Evolutionary conservation across 1,140 invertebrate genomes (phyloP), one percentile per base, ranked within the genome.

Genomic region (Drosophila bocki): DNA sequence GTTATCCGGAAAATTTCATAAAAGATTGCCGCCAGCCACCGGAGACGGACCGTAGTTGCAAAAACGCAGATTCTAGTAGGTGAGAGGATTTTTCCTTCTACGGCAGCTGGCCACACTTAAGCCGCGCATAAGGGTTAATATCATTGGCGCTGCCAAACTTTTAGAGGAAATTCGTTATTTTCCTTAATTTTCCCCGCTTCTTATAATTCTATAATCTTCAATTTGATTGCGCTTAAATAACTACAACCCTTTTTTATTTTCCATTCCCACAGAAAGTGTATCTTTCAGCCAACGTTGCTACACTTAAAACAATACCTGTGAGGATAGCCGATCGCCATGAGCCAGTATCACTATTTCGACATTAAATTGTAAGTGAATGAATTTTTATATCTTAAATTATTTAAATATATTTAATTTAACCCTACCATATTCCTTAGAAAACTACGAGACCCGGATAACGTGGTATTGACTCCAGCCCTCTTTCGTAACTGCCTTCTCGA

Each of bases 401-500:
- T 48, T 29, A 4, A 29, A 37, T 15, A 13, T 17, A 0, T 13
- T 45, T 2, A 32, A 26, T 35, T 58, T 74, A 9, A 32, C 54
- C 7, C 7, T 5, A 8, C 7, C 1, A 29, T 32, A 32, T 32
- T 41, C 0, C 71, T 77, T 81, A 95, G 95, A 79, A 93, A 94
- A 78, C 77, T 95, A 48, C 75, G 80, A 12, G 78, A 92, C 29
- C 81, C 92, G 15, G 68, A 92, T 22, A 68, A 91, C 11, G 74
- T 82, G 13, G 78, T 91, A 50, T 69, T 95, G 51, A 94, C 93
- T n/a, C 78, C 88, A 0, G 93, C 93, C 1, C 94, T 91, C 60
- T 93, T 95, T 53, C 95, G 95, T 75, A 94, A 94, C 47, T 94
- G 95, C 75, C 93, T 96, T 61, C 88, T 94, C 26, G 80, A 93